Base-by-base conservation (phyloP, 2,113 vertebrate genomes). In the Chlorodrepanis virens region DNA sequence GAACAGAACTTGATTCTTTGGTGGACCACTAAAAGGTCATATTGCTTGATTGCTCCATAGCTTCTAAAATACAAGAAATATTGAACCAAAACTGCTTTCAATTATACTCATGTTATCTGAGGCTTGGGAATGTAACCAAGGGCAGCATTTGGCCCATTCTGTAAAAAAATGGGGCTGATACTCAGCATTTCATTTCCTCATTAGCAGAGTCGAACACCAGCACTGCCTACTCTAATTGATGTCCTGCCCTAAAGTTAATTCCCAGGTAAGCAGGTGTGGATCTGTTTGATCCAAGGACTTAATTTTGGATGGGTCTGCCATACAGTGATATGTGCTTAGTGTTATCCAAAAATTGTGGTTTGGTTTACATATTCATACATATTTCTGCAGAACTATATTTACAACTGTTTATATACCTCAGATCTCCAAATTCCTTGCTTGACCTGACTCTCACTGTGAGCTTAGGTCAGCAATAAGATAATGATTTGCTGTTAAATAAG, bases 21-120 rank as follows among this genome's bases (percentile, higher is more conserved):
- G 97, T 97, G 90, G 97, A 98, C 98, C 97, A 98, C 97, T 97
- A 98, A 99, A 90, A 99, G 98, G 99, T 99, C 98, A 98, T 97
- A 97, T 94, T 98, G 96, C 97, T 97, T 98, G 98, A 98, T 98
- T 98, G 98, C 93, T 97, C 97, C 93, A 96, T 93, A 94, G 95
- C 86, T 97, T 97, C 96, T 94, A 93, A 97, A 97, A 97, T 96
- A 97, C 89, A 96, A 97, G 92, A 97, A 97, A 95, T 97, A 96
- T 97, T 97, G 96, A 96, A 93, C 90, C 53, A 83, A 92, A 92
- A 84, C 61, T 85, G 39, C 54, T 91, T 95, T 89, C 90, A 89
- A 81, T 96, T 96, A 89, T 69, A 89, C 33, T 71, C 54, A 13
- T 91, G 72, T 90, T 96, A 84, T 92, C 75, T 86, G 85, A 94